phyloP scores from a whole-genome alignment of 2,797 vertebrate genomes.

The Peromyscus attwateri region DNA sequence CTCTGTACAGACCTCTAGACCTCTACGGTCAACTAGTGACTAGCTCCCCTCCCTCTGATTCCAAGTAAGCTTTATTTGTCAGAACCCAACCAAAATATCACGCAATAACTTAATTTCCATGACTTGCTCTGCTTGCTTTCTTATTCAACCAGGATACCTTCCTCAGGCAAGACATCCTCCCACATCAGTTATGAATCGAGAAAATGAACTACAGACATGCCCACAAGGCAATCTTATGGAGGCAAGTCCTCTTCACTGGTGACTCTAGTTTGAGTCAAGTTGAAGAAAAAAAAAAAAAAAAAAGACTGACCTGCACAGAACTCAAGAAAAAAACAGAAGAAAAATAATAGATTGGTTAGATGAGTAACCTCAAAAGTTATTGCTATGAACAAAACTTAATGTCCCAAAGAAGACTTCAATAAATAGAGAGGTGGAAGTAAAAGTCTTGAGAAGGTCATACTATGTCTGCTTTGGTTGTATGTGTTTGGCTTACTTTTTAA shows the following conservation, averaged over 20 bases:
- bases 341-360: background rate
- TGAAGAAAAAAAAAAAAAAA: background rate
- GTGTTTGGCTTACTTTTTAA: slow-evolving; percentile 49
- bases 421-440: background rate
- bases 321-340: background rate
- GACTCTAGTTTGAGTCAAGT: background rate
- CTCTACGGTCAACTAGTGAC: too few relatives aligned
- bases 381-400: slow-evolving; percentile 24
- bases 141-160: background rate
- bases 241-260: background rate
- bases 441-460: slow-evolving; percentile 41
- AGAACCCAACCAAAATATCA: too few relatives aligned
- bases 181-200: background rate
- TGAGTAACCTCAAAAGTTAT: slow-evolving; percentile 43
- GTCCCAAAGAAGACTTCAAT: slow-evolving; percentile 5
- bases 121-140: background rate
- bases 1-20: too few relatives aligned
- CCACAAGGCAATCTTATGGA: background rate
- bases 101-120: background rate
- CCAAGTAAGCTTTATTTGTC: too few relatives aligned
- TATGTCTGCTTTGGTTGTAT: slow-evolving; percentile 38
- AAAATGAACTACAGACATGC: background rate
- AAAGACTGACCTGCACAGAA: background rate
- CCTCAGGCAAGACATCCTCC: background rate
- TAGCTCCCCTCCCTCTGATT: too few relatives aligned